Percentiles rank a stretch among this genome's conserved stretches.
phyloP scores from a whole-genome alignment of 1,140 invertebrate genomes.

The Drosophila nikananu region DNA sequence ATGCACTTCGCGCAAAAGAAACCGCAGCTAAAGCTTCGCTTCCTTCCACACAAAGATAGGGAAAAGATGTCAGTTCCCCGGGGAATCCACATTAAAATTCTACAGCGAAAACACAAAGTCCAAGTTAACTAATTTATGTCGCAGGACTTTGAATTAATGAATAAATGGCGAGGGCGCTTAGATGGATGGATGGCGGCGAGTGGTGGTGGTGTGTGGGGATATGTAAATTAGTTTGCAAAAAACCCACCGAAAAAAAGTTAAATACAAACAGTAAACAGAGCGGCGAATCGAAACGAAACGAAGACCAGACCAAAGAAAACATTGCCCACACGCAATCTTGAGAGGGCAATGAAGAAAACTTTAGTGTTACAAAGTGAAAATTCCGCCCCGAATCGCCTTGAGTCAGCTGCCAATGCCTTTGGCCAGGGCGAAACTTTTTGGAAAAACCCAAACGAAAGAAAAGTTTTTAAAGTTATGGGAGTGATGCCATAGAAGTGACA shows the following conservation, averaged over 20 bases:
- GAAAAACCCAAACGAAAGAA: slow-evolving; percentile 16
- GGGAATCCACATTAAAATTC: slow-evolving; percentile 75
- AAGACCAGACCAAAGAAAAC: slow-evolving; percentile 43
- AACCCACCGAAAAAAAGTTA: slow-evolving; percentile 44
- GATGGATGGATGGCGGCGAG: slow-evolving; percentile 70
- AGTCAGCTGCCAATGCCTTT: slow-evolving; percentile 59
- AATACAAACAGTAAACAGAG: slow-evolving; percentile 52
- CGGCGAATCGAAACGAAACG: slow-evolving; percentile 42
- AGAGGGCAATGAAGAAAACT: slow-evolving; percentile 78
- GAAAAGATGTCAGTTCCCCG: slow-evolving; percentile 44
- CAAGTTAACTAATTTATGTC: slow-evolving; percentile 84
- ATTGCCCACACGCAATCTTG: slow-evolving; percentile 75
- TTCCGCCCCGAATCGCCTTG: slow-evolving; percentile 46
- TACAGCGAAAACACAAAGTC: slow-evolving; percentile 59
- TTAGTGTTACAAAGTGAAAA: slow-evolving; percentile 74
- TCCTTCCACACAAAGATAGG: background rate
- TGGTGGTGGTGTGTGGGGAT: slow-evolving; percentile 49
- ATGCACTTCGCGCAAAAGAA: slow-evolving; percentile 74
- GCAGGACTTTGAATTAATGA: slow-evolving; percentile 83
- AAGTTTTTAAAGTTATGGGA: slow-evolving; percentile 50
- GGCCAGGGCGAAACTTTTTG: slow-evolving; percentile 29
- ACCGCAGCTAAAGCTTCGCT: slow-evolving; percentile 63
- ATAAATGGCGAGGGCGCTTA: slow-evolving; percentile 79
- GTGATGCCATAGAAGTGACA: slow-evolving; percentile 40
- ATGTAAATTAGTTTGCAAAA: slow-evolving; percentile 77